Percentiles rank a stretch among this genome's conserved stretches.
Conservation (phyloP, 1,140 invertebrate species). For the Caenorhabditis latens region DNA sequence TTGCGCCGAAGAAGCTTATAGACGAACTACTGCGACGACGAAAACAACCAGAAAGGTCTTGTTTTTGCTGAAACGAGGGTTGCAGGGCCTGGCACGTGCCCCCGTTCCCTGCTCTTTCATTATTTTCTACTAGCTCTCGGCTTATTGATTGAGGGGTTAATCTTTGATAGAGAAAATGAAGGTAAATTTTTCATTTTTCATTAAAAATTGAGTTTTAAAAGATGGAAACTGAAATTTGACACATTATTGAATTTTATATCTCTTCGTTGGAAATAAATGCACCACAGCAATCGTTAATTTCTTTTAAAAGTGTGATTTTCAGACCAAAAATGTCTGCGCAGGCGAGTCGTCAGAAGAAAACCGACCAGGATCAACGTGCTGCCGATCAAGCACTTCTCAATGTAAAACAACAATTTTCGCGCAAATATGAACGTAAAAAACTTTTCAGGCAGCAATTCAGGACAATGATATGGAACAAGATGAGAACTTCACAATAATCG, state of each 20-base stretch:
- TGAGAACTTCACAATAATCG: constrained; percentile 46
- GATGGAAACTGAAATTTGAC: too few species aligned
- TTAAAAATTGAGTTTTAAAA: too few species aligned
- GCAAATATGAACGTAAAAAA: not conserved
- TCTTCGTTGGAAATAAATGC: too few species aligned
- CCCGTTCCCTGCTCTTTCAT: constrained; percentile 5
- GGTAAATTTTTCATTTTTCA: too few species aligned
- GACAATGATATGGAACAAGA: constrained; percentile 50
- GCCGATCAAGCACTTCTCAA: constrained; percentile 33
- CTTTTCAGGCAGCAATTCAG: not conserved
- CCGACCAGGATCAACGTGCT: constrained; percentile 24
- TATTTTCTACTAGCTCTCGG: not conserved
- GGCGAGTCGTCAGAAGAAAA: constrained; percentile 17
- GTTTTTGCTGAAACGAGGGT: not conserved
- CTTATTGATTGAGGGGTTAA: constrained; percentile 1
- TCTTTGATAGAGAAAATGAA: not conserved
- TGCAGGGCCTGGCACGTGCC: not conserved
- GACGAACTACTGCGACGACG: not conserved
- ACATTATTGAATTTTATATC: too few species aligned
- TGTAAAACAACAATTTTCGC: not conserved
- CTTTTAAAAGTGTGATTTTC: not conserved
- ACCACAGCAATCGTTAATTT: too few species aligned
- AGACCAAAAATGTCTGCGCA: constrained; percentile 15
- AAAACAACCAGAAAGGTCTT: constrained; percentile 34
- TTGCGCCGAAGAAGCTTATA: constrained; percentile 1